Evolutionary conservation across 2,797 vertebrate genomes (phyloP).

Genomic region (Gobionotothen gibberifrons): DNA sequence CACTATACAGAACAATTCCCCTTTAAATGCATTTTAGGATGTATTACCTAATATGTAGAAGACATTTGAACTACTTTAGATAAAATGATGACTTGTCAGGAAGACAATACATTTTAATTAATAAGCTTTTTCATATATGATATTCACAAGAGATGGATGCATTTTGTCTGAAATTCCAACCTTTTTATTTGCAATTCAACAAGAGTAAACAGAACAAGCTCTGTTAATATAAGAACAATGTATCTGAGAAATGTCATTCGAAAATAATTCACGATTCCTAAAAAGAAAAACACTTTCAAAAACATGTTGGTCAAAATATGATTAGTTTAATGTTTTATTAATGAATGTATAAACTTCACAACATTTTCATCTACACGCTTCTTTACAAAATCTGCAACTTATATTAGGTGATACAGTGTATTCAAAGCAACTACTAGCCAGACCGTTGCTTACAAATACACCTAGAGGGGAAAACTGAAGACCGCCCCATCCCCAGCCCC

Average conservation of each 20-base stretch:
- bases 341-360: conserved; percentile 42
- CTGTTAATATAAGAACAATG: not conserved
- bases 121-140: too few relatives aligned
- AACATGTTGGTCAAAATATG: conserved; percentile 10
- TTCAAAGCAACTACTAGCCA: conserved; percentile 15
- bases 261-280: not conserved
- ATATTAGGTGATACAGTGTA: conserved; percentile 15
- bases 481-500: not conserved
- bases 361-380: not conserved
- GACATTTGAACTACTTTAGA: too few relatives aligned
- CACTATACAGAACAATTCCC: too few relatives aligned
- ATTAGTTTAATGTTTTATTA: conserved; percentile 43
- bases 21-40: too few relatives aligned
- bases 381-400: conserved; percentile 32
- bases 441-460: conserved; percentile 26
- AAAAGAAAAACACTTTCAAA: not conserved
- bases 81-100: too few relatives aligned
- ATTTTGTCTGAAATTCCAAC: not conserved
- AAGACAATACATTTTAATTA: too few relatives aligned
- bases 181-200: not conserved
- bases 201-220: not conserved
- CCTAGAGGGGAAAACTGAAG: conserved; percentile 1
- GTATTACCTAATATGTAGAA: too few relatives aligned
- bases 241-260: not conserved
- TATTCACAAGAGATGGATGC: too few relatives aligned